Conservation (phyloP, 2,797 vertebrate genomes). For the Myotis vivesi region DNA sequence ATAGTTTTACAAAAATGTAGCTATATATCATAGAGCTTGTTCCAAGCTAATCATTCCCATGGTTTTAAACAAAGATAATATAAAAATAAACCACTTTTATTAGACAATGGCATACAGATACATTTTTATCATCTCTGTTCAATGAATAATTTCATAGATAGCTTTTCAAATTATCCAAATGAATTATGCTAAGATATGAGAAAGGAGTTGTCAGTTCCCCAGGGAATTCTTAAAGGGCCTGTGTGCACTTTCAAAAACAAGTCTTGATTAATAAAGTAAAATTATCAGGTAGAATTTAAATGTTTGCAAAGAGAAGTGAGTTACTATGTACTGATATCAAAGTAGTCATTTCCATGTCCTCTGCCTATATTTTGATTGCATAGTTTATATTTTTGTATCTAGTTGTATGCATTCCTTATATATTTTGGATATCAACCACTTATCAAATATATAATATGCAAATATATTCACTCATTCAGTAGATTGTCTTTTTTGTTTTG, state of each 20-base stretch:
- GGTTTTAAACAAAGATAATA: background rate
- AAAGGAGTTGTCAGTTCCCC: background rate
- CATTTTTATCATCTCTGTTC: constrained; percentile 32
- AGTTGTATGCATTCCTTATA: background rate
- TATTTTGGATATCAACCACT: background rate
- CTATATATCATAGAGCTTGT: background rate
- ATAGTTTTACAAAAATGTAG: background rate
- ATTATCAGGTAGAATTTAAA: background rate
- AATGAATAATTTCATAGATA: background rate
- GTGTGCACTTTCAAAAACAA: background rate
- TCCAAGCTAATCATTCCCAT: background rate
- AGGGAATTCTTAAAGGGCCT: background rate
- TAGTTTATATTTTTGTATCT: background rate
- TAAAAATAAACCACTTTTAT: constrained; percentile 24
- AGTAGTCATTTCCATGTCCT: background rate
- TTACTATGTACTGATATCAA: background rate
- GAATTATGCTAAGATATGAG: background rate
- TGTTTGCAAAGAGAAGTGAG: background rate
- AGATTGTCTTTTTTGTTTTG: too few species aligned
- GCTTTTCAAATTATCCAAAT: constrained; percentile 17
- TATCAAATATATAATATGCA: background rate
- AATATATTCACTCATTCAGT: too few species aligned
- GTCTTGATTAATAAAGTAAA: background rate
- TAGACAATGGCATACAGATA: background rate
- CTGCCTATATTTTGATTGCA: background rate